These are phyloP conservation scores for Microchrysa polita DNA, from an alignment of 2,888 invertebrate genomes.

Conservation along the genomic window DNA sequence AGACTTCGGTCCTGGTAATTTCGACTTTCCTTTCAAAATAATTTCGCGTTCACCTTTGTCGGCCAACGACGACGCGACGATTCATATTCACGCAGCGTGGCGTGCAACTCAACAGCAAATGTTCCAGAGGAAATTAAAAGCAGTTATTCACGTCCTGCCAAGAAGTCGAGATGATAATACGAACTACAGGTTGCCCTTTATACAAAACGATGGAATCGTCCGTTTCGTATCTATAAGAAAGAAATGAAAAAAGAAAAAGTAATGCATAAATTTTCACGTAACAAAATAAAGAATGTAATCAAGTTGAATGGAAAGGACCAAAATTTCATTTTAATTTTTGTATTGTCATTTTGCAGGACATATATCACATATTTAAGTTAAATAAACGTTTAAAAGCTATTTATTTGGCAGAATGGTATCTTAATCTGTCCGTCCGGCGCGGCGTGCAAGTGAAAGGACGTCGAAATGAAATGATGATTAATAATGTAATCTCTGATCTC, in stretches of 20 bases:
- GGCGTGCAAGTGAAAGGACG: background rate
- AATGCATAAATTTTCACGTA: background rate
- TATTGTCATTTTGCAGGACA: background rate
- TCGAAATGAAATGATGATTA: background rate
- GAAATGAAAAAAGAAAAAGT: constrained; percentile 1
- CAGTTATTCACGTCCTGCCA: constrained; percentile 16
- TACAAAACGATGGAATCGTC: background rate
- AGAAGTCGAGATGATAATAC: background rate
- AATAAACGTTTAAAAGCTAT: background rate
- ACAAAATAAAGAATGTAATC: background rate
- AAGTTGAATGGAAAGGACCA: background rate
- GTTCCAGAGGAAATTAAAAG: constrained; percentile 26
- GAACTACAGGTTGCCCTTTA: background rate
- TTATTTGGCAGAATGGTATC: background rate
- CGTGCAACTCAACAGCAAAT: background rate
- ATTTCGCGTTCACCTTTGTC: background rate
- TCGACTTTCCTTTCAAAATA: constrained; percentile 10
- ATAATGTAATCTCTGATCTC: constrained; percentile 3
- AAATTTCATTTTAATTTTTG: no score
- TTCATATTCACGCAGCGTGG: background rate
- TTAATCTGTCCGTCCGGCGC: background rate
- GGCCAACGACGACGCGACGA: no score
- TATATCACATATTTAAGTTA: background rate
- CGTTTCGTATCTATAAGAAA: constrained; percentile 17
- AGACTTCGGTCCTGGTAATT: constrained; percentile 5